Evolutionary conservation across 2,888 invertebrate genomes (phyloP), one percentile per base, ranked within the genome.

Genomic region (Oscheius sp.): DNA sequence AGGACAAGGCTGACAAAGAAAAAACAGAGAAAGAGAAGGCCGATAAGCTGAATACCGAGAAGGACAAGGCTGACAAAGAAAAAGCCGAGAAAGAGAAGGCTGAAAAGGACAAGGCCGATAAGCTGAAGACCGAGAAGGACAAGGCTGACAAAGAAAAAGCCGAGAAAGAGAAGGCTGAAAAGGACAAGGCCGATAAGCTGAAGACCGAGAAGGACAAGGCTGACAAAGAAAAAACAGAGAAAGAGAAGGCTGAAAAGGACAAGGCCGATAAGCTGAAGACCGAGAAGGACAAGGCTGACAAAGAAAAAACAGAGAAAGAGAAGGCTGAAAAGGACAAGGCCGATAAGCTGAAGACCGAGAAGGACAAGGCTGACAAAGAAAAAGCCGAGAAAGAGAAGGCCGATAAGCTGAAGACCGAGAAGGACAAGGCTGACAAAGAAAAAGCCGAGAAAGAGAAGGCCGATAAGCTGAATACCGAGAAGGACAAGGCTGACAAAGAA

Each of bases 181-280:
- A 50, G 50, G 50, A 50, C 22, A 50, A 50, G 50, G 50, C 50
- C 28, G 50, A 50, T 5, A 50, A 50, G n/a, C 24, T 24, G 9
- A 50, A 50, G 50, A 26, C 26, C 50, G 50, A 50, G 50, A 50
- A 50, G 50, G 50, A 50, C 9, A 50, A 50, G 50, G 50, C 50
- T 26, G 50, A 50, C 9, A 50, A 50, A 26, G 22, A 22, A 8
- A 50, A 50, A 26, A 8, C 26, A 22, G 50, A 50, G 26, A 50
- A 50, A 17, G 50, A 50, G 5, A 50, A 50, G 50, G 50, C 50
- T 24, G 50, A 50, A 8, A 50, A 50, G 50, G 22, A 22, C 22
- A 50, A 50, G 50, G 20, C 50, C 9, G 50, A 22, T 6, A 50
- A 50, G 50, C 22, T 22, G 45, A 44, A 44, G 45, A 5, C 17